Evolutionary conservation across 2,113 vertebrate genomes (phyloP).

Genomic region (Cnemophilus loriae): DNA sequence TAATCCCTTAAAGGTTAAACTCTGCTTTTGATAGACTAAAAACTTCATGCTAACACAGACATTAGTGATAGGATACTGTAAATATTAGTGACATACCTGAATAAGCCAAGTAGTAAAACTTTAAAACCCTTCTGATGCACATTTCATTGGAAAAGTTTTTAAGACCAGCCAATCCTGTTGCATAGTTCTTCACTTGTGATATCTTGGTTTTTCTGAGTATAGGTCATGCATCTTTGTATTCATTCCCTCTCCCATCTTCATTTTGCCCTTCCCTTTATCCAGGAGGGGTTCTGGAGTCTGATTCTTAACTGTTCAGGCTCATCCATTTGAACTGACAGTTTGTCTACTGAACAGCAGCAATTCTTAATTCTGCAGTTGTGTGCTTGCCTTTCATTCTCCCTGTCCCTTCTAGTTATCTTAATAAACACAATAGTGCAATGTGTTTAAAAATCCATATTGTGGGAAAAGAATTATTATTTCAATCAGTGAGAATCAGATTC

Average conservation of each 20-base stretch:
- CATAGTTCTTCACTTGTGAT: not conserved
- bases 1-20: not conserved
- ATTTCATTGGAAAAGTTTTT: not conserved
- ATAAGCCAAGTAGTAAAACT: not conserved
- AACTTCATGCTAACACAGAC: not conserved
- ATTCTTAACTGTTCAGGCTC: not conserved
- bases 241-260: not conserved
- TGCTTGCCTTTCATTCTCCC: not conserved
- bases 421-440: not conserved
- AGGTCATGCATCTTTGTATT: not conserved
- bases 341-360: not conserved
- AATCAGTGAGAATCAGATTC: not conserved
- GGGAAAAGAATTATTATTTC: not conserved
- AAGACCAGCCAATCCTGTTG: not conserved
- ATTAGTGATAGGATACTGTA: not conserved
- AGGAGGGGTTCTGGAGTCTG: not conserved
- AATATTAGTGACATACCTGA: not conserved
- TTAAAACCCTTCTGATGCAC: not conserved
- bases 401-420: not conserved
- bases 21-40: not conserved
- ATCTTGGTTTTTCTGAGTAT: not conserved
- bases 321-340: not conserved
- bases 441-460: not conserved
- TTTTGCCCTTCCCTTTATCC: not conserved
- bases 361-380: not conserved